phyloP scores from a whole-genome alignment of 2,888 invertebrate genomes.

The Heliconius charithonia region DNA sequence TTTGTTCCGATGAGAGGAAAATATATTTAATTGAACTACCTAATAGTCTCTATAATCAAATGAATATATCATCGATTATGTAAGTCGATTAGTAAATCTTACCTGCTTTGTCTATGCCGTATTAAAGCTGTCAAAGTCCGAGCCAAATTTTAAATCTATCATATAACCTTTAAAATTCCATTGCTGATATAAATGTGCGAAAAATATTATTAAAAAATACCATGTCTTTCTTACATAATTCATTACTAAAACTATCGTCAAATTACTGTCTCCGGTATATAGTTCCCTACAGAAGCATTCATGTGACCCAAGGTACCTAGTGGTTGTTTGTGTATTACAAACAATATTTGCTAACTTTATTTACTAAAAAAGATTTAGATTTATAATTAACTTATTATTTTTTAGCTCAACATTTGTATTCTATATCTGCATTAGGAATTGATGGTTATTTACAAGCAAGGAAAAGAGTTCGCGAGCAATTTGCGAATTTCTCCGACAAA shows the following conservation, averaged over 20 bases:
- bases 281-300: constrained; percentile 52
- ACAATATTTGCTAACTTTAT: neutral
- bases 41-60: neutral
- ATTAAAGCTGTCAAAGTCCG: neutral
- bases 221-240: constrained; percentile 61
- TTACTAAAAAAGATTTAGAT: constrained; percentile 7
- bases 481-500: constrained; percentile 84
- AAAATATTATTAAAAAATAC: constrained; percentile 35
- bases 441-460: constrained; percentile 83
- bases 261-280: constrained; percentile 54
- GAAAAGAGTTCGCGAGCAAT: constrained; percentile 83
- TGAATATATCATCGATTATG: neutral
- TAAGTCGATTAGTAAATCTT: neutral
- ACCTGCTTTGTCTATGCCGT: neutral
- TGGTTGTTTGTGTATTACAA: neutral
- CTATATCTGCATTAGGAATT: constrained; percentile 85
- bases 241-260: constrained; percentile 53
- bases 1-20: neutral
- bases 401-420: constrained; percentile 79
- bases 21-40: neutral
- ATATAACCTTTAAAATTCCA: constrained; percentile 15
- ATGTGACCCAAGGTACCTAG: constrained; percentile 48
- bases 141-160: constrained; percentile 20
- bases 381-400: constrained; percentile 40
- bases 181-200: constrained; percentile 6